Evolutionary conservation across 2,888 invertebrate species (phyloP).

Genomic region (Ophonus ardosiacus): DNA sequence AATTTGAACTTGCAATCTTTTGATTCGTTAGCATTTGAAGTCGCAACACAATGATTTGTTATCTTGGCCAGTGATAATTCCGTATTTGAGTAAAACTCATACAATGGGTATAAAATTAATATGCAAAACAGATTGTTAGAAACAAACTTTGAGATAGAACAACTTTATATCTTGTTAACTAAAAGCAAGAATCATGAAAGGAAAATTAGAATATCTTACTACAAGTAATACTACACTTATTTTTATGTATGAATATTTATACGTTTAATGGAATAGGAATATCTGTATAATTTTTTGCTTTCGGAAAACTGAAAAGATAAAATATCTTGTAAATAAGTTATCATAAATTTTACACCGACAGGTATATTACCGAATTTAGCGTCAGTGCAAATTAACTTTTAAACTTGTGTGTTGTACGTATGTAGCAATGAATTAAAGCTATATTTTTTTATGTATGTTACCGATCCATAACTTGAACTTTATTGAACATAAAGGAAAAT

Average conservation of each 20-base stretch:
- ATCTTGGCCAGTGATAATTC: neutral
- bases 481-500: neutral
- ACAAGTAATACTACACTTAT: slow-evolving; percentile 7
- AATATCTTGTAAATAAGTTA: neutral
- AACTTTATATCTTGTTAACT: slow-evolving; percentile 2
- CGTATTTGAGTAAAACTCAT: neutral
- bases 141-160: slow-evolving; percentile 21
- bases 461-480: neutral
- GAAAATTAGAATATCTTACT: slow-evolving; percentile 28
- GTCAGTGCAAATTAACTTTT: neutral
- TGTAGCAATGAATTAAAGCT: neutral
- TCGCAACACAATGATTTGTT: no score
- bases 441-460: neutral
- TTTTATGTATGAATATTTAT: slow-evolving; percentile 20
- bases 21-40: no score
- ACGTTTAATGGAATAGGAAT: neutral
- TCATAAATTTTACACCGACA: neutral
- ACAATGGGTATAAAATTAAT: neutral
- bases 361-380: neutral
- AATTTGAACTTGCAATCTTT: no score
- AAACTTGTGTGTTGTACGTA: neutral
- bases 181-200: slow-evolving; percentile 1
- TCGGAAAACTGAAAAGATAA: slow-evolving; percentile 9
- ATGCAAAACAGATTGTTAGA: slow-evolving; percentile 8
- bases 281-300: neutral